Evolutionary conservation across 2,113 vertebrate species (phyloP), one percentile per base, ranked within the genome.

Genomic region (Myiagra hebetior): DNA sequence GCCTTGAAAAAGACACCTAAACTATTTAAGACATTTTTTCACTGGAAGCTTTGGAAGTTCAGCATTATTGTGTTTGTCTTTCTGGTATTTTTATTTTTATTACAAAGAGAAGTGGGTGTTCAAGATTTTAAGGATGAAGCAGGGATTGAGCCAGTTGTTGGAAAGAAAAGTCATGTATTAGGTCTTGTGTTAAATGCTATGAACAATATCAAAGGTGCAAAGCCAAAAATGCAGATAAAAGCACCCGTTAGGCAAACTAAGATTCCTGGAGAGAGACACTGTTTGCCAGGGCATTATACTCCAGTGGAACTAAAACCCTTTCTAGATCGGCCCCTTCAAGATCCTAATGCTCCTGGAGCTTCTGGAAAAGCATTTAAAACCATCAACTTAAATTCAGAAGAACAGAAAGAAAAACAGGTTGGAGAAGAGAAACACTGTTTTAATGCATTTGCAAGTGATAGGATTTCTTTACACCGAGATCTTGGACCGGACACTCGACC

Each of bases 191-290:
- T 99, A 49, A 99, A 99, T 83, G 99, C 99, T 46, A 98, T 99
- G 96, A 99, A 99, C 97, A 99, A 99, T 98, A 98, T 99, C 87
- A 98, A 99, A 98, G 99, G 98, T 37, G 98, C 95, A 41, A 99
- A 99, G 97, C 99, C 99, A 97, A 99, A 99, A 98, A 99, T 99
- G 99, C 99, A 99, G 96, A 99, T 99, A 97, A 98, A 97, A 97
- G 99, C 99, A 53, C 99, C 99, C 2, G 80, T 99, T 24, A 98
- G 98, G 68, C 98, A 98, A 96, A 98, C 94, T 89, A 97, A 98
- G 31, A 79, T 95, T 59, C 96, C 94, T 63, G 98, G 92, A 21
- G 60, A 96, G 67, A 96, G 73, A 46, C 98, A 93, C 68, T 99
- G 99, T 96, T 98, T 99, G 92, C 98, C 98, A 18, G 99, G 99